Evolutionary conservation across 2,113 vertebrate genomes (phyloP), one percentile per base, ranked within the genome.

Genomic region (Gavia stellata): DNA sequence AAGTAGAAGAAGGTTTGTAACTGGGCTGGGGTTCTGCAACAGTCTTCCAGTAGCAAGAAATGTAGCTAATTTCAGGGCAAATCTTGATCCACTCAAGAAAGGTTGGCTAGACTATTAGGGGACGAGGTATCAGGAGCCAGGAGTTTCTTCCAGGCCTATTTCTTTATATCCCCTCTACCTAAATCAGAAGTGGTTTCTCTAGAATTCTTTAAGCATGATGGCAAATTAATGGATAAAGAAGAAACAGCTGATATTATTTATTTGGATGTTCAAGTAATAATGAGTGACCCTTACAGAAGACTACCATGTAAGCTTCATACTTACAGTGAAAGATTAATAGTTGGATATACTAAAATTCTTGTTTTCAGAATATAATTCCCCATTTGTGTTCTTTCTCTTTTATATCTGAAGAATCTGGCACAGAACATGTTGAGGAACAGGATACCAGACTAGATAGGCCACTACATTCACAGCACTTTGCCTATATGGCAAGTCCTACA

Each of bases 11-110:
- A 68, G 3, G 19, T 86, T 77, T 83, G 49, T 55, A 59, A 82
- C 34, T 42, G 65, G 29, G 45, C 49, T 92, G 26, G 31, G 8
- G 24, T 58, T 80, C 74, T 88, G 25, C 20, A 88, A 77, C 25
- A 40, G 42, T 66, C 74, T 85, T 94, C 47, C 58, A 95, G 88
- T 88, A 94, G 79, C 85, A 92, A 78, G 81, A 92, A 95, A 88
- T 7, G 1, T n/a, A 29, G 36, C 7, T 79, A 74, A 91, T 80
- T 93, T 73, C 49, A 50, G 50, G n/a, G 50, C 45, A 58, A 88
- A 83, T 5, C 26, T 88, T 77, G 62, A 77, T 71, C 53, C 15
- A n/a, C 29, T 92, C 44, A 59, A 12, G 49, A 90, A 82, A 85
- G 16, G 2, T 65, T 90, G 58, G n/a, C 63, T 47, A 63, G 36